These are phyloP conservation scores for Lutraria lutraria DNA, from an alignment of 2,888 invertebrate genomes.

Conservation along the genomic window DNA sequence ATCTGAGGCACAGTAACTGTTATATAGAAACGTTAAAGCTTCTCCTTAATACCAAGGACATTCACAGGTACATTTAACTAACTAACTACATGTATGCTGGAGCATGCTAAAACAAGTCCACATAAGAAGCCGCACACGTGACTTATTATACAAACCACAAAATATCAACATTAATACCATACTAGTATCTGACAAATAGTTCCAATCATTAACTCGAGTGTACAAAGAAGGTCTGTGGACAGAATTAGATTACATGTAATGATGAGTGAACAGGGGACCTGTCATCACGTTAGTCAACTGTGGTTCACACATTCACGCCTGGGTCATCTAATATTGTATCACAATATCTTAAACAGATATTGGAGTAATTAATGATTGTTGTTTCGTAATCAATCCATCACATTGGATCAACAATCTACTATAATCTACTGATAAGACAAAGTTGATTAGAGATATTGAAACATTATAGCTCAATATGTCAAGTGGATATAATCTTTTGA, in stretches of 20 bases:
- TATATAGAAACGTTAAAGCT: too few species aligned
- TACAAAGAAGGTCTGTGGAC: neutral
- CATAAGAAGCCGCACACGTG: neutral
- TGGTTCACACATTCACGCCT: conserved; percentile 43
- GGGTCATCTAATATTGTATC: neutral
- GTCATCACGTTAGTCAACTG: conserved; percentile 15
- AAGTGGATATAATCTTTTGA: neutral
- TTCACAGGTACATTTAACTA: too few species aligned
- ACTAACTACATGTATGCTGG: too few species aligned
- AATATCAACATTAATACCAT: neutral
- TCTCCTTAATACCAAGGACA: too few species aligned
- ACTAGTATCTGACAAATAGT: neutral
- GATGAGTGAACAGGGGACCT: neutral
- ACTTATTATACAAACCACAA: neutral
- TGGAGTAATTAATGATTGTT: conserved; percentile 26
- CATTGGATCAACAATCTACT: neutral
- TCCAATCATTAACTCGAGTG: neutral
- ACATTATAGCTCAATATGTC: conserved; percentile 11
- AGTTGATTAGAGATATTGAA: conserved; percentile 18
- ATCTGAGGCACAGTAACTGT: too few species aligned
- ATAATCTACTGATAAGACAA: neutral
- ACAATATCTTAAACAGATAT: conserved; percentile 16
- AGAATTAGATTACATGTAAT: neutral
- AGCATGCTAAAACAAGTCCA: neutral
- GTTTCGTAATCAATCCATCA: conserved; percentile 19